Percentiles rank a stretch among this genome's conserved stretches.
Evolutionary conservation across 2,113 vertebrate genomes (phyloP).

Genomic region (Brachypteracias leptosomus): DNA sequence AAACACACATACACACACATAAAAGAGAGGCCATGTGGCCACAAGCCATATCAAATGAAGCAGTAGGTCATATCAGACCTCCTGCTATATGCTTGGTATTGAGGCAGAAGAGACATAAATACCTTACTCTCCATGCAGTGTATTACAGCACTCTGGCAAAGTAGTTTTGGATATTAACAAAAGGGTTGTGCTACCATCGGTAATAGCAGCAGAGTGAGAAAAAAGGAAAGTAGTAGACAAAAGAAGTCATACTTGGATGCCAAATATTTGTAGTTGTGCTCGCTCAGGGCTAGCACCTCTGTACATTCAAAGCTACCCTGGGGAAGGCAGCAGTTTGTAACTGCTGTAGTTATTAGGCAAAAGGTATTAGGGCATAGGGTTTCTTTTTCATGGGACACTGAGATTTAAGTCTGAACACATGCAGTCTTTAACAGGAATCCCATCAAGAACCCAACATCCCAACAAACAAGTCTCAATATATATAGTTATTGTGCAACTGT

Average conservation of each 20-base stretch:
- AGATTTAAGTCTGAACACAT: neutral
- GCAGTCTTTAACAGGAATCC: neutral
- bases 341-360: neutral
- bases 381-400: neutral
- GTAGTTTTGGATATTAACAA: constrained; percentile 11
- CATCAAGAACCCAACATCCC: neutral
- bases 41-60: neutral
- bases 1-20: neutral
- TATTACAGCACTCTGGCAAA: neutral
- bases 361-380: neutral
- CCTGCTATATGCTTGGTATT: neutral
- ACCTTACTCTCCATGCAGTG: neutral
- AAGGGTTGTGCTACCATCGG: neutral
- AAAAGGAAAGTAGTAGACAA: neutral
- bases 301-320: neutral
- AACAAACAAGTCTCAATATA: neutral
- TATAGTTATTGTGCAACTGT: accelerated
- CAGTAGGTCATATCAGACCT: neutral
- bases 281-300: neutral
- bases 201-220: neutral
- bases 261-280: neutral
- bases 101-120: constrained; percentile 30
- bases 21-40: neutral
- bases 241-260: neutral
- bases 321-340: neutral